These are phyloP conservation scores for Sebastes diaconus DNA, from an alignment of 2,797 vertebrate species.

Conservation along the genomic window DNA sequence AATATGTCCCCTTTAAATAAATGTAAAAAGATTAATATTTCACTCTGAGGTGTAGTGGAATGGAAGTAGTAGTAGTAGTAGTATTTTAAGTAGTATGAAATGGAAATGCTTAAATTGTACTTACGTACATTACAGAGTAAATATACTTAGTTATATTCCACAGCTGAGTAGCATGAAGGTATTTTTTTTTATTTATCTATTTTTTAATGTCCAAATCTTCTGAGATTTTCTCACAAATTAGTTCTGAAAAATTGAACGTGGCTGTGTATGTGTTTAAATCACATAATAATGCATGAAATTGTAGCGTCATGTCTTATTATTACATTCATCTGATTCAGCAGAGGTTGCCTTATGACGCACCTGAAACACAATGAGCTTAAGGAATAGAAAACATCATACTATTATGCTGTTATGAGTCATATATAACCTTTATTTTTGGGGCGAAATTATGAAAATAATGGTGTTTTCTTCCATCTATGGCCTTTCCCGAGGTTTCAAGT, in stretches of 20 bases:
- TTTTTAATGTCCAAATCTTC: neutral
- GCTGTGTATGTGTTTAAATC: neutral
- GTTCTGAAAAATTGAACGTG: neutral
- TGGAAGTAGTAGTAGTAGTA: neutral
- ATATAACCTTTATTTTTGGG: slow-evolving; percentile 40
- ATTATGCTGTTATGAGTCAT: slow-evolving; percentile 37
- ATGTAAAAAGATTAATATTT: too few relatives aligned
- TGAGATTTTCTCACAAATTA: neutral
- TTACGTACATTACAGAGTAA: neutral
- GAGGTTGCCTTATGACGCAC: slow-evolving; percentile 19
- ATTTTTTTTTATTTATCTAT: neutral
- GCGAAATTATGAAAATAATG: slow-evolving; percentile 28
- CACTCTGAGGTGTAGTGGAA: too few relatives aligned
- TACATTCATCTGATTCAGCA: neutral
- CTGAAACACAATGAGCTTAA: slow-evolving; percentile 8
- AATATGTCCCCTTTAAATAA: too few relatives aligned
- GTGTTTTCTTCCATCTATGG: slow-evolving; percentile 30
- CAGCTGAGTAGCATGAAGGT: neutral
- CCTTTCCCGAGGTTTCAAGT: slow-evolving; percentile 16
- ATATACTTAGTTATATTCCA: neutral
- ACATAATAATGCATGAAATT: neutral
- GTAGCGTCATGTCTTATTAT: neutral
- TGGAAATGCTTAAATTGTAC: neutral
- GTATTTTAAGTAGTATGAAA: neutral
- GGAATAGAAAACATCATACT: slow-evolving; percentile 1